These are phyloP conservation scores for Hybognathus amarus DNA, from an alignment of 2,797 vertebrate genomes.

Conservation along the genomic window DNA sequence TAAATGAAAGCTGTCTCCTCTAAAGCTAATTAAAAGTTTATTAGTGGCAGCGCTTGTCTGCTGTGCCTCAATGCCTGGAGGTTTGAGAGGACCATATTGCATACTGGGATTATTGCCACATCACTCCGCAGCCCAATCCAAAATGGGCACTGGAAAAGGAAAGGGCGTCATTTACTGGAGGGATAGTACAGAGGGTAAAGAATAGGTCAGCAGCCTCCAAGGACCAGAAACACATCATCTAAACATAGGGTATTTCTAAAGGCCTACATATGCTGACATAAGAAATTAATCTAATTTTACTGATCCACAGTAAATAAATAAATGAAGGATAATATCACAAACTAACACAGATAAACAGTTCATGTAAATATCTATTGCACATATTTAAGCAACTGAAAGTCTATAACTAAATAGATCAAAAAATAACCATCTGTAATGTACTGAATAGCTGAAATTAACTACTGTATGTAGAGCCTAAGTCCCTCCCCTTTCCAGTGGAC, in stretches of 20 bases:
- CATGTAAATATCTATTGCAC: neutral
- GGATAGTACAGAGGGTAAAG: slow-evolving; percentile 18
- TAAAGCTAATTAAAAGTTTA: slow-evolving; percentile 59
- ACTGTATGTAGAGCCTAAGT: no score
- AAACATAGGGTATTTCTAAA: slow-evolving; percentile 16
- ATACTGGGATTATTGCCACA: slow-evolving; percentile 50
- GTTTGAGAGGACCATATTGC: slow-evolving; percentile 47
- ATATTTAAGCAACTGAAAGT: neutral
- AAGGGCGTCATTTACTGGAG: slow-evolving; percentile 6
- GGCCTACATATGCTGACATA: slow-evolving; percentile 8
- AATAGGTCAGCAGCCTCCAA: slow-evolving; percentile 29
- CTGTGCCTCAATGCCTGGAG: slow-evolving; percentile 35
- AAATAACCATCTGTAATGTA: no score
- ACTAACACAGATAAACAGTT: neutral
- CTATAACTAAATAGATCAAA: no score
- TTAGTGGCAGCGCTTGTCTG: slow-evolving; percentile 46
- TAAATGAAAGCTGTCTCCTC: slow-evolving; percentile 27
- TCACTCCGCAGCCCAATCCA: slow-evolving; percentile 38
- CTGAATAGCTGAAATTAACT: no score
- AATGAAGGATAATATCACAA: neutral
- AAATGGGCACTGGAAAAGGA: slow-evolving; percentile 37
- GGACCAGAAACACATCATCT: slow-evolving; percentile 18
- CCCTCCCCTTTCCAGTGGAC: no score
- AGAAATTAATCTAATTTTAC: neutral
- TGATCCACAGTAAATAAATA: neutral